Evolutionary conservation across 2,113 vertebrate species (phyloP).

Genomic region (Salvelinus alpinus): DNA sequence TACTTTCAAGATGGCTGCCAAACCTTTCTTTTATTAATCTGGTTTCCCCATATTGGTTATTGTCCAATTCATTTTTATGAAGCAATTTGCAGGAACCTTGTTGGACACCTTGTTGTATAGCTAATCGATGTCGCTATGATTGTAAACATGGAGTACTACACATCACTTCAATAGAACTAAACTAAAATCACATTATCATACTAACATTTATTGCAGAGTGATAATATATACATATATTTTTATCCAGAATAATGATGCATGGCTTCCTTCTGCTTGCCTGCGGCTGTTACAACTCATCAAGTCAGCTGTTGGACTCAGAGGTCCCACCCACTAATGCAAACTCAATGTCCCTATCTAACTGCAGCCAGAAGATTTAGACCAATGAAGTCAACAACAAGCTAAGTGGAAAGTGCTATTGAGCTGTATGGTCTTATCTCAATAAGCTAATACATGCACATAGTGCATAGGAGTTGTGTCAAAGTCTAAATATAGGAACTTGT

Average conservation of each 20-base stretch:
- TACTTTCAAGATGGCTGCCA: constrained; percentile 18
- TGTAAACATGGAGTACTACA: no score
- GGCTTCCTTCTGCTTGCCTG: constrained; percentile 46
- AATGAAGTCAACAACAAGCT: no score
- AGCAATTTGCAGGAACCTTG: constrained; percentile 11
- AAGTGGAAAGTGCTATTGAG: no score
- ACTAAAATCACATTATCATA: constrained; percentile 15
- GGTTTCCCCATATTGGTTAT: background rate
- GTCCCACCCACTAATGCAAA: background rate
- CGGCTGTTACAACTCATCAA: constrained; percentile 39
- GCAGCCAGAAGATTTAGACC: no score
- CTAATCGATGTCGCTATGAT: background rate
- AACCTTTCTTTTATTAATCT: background rate
- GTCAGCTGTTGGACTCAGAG: background rate
- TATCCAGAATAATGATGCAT: constrained; percentile 57
- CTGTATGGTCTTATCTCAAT: no score
- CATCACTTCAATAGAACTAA: no score
- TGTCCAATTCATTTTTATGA: background rate
- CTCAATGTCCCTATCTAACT: no score
- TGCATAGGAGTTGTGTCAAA: no score
- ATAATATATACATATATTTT: background rate
- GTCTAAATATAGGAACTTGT: no score
- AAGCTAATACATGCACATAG: no score
- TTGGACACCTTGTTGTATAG: no score
- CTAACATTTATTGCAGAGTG: constrained; percentile 40